Evolutionary conservation across 1,140 invertebrate species (phyloP).

Genomic region (Batillaria attramentaria): DNA sequence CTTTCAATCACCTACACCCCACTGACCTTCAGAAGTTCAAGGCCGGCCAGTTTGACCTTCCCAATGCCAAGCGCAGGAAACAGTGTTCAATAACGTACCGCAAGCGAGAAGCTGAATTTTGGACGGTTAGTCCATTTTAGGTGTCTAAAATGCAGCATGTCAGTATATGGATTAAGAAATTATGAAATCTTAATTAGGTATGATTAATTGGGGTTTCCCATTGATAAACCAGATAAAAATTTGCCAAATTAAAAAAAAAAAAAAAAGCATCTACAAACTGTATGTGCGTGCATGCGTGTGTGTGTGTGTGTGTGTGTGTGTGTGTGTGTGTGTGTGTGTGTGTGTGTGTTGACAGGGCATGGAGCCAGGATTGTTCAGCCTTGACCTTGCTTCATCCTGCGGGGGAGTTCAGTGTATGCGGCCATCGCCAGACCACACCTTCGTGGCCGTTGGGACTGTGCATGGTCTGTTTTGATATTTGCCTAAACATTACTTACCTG

Average conservation of each 20-base stretch:
- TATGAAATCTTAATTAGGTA: too few species aligned
- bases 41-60: slow-evolving; percentile 36
- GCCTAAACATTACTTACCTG: not conserved
- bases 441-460: slow-evolving; percentile 46
- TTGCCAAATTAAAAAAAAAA: too few species aligned
- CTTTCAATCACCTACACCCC: slow-evolving; percentile 46
- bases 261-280: too few species aligned
- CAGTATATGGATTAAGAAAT: not conserved
- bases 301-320: slow-evolving; percentile 6
- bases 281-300: not conserved
- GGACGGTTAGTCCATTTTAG: slow-evolving; percentile 45
- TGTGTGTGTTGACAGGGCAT: slow-evolving; percentile 34
- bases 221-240: too few species aligned
- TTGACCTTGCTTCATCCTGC: slow-evolving; percentile 37
- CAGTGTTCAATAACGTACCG: slow-evolving; percentile 37
- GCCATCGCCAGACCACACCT: slow-evolving; percentile 46
- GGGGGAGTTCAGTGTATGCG: slow-evolving; percentile 35
- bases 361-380: slow-evolving; percentile 26
- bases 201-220: too few species aligned
- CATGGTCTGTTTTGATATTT: slow-evolving; percentile 36
- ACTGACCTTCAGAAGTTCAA: slow-evolving; percentile 46
- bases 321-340: slow-evolving; percentile 2
- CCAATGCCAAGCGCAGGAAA: slow-evolving; percentile 41
- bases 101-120: slow-evolving; percentile 46
- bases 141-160: not conserved